phyloP scores from a whole-genome alignment of 2,888 invertebrate genomes.

The Hyalella azteca region DNA sequence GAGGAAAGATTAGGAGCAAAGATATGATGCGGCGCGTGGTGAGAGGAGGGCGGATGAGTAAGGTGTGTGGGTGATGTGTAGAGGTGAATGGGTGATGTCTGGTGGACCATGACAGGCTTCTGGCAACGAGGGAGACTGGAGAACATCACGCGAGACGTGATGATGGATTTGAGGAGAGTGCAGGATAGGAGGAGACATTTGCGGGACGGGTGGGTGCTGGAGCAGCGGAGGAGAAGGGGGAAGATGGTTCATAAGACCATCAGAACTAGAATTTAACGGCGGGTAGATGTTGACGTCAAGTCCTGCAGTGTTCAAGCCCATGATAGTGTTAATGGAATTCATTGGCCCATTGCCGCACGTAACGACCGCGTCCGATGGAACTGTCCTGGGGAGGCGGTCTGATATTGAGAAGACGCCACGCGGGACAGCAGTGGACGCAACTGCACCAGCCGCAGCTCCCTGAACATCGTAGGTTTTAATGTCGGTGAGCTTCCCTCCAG shows the following conservation, averaged over 20 bases:
- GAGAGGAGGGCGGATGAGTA: slow-evolving; percentile 1
- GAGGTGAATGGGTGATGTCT: slow-evolving; percentile 18
- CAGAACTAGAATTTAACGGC: background rate
- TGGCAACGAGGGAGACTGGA: background rate
- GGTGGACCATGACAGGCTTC: background rate
- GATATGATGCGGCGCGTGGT: background rate
- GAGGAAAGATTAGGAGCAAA: background rate
- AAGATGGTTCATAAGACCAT: background rate
- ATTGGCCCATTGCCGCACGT: background rate
- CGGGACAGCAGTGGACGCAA: slow-evolving; percentile 8
- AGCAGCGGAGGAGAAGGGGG: slow-evolving; percentile 6
- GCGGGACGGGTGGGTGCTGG: background rate
- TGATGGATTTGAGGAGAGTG: slow-evolving; percentile 14
- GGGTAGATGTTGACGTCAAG: slow-evolving; percentile 23
- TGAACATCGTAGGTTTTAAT: slow-evolving; percentile 3
- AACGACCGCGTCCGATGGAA: background rate
- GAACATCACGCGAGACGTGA: background rate
- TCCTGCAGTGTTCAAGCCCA: background rate
- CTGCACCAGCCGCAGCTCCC: slow-evolving; percentile 15
- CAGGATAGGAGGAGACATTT: background rate
- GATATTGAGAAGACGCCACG: slow-evolving; percentile 21
- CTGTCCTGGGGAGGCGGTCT: background rate
- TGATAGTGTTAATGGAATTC: background rate
- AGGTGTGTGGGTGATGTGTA: slow-evolving; percentile 27
- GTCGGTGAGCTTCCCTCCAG: background rate